phyloP scores from a whole-genome alignment of 1,140 invertebrate species.

The Cydia amplana region DNA sequence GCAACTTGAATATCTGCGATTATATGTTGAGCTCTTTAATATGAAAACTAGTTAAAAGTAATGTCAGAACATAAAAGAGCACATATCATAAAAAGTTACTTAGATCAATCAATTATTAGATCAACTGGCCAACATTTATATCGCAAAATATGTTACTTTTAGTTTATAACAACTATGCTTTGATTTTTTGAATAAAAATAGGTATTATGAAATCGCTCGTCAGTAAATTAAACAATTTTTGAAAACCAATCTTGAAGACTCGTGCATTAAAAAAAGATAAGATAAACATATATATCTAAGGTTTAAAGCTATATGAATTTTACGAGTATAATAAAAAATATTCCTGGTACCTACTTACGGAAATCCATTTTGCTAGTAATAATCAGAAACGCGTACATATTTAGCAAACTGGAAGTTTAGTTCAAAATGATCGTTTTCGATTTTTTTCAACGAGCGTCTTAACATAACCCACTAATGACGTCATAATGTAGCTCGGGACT shows the following conservation, averaged over 20 bases:
- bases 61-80: background rate
- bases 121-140: background rate
- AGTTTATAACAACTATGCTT: background rate
- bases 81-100: background rate
- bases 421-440: constrained; percentile 7
- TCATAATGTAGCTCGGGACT: constrained; percentile 17
- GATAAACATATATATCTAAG: too few species aligned
- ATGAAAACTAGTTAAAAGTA: too few species aligned
- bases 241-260: constrained; percentile 10
- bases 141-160: background rate
- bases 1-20: background rate
- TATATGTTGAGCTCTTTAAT: background rate
- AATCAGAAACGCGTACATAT: background rate
- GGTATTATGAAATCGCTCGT: background rate
- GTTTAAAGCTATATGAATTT: background rate
- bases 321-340: background rate
- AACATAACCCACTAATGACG: constrained; percentile 14
- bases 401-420: background rate
- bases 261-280: background rate
- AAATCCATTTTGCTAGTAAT: background rate
- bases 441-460: constrained; percentile 8
- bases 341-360: background rate
- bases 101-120: background rate
- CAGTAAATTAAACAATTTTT: background rate
- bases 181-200: background rate